Percentiles rank a stretch among this genome's conserved stretches.
Evolutionary conservation across 2,888 invertebrate species (phyloP).

Genomic region (Habrosyne pyritoides): DNA sequence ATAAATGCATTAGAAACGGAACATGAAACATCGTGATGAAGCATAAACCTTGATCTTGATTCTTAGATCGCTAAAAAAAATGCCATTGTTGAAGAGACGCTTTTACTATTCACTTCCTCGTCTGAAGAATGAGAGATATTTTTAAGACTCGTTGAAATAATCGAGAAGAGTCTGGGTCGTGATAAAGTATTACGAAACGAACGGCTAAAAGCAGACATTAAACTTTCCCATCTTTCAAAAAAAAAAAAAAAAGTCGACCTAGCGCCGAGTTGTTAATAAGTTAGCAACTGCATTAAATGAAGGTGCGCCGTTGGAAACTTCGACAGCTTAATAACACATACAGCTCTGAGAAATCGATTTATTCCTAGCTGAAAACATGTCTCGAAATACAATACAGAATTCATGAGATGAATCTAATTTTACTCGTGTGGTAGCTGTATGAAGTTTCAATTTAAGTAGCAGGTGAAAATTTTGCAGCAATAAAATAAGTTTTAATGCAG

Average conservation of each 20-base stretch:
- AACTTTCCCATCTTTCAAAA: slow-evolving; percentile 2
- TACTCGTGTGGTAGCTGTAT: background rate
- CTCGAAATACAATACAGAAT: background rate
- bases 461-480: background rate
- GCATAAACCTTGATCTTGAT: slow-evolving; percentile 39
- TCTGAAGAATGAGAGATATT: background rate
- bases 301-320: background rate
- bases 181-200: background rate
- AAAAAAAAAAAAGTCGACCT: background rate
- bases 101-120: background rate
- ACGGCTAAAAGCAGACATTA: background rate
- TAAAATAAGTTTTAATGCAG: slow-evolving; percentile 19
- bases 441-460: background rate
- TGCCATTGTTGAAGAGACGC: background rate
- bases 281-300: background rate
- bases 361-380: background rate
- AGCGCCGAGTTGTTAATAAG: background rate
- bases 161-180: background rate
- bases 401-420: background rate
- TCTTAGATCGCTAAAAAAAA: slow-evolving; percentile 5
- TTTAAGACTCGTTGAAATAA: background rate
- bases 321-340: background rate
- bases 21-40: slow-evolving; percentile 12
- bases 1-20: slow-evolving; percentile 45
- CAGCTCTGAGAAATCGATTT: background rate